Conservation (phyloP, 2,113 vertebrate species). For the Xiphophorus hellerii region DNA sequence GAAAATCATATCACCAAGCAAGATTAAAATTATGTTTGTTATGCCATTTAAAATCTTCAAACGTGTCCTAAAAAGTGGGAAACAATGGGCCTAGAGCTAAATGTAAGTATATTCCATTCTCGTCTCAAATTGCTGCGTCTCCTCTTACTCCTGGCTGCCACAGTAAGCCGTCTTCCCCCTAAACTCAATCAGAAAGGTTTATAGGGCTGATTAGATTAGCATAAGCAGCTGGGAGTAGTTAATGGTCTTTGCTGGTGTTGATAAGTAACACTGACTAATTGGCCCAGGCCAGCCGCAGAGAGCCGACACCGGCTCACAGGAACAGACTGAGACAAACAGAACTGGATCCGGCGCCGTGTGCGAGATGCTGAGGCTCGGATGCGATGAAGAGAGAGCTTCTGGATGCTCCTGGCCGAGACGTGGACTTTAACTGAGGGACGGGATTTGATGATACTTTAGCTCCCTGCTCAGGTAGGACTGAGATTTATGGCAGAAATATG, state of each 20-base stretch:
- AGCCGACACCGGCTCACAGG: constrained; percentile 15
- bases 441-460: not conserved
- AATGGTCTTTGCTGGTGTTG: constrained; percentile 71
- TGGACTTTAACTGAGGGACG: constrained; percentile 8
- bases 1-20: not conserved
- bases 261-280: constrained; percentile 66
- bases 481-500: not conserved
- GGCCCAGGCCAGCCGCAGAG: constrained; percentile 17
- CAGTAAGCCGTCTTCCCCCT: not conserved
- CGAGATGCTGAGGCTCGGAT: constrained; percentile 5
- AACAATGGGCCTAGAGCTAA: not conserved
- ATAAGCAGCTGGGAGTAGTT: constrained; percentile 66
- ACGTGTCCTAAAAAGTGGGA: too few relatives aligned
- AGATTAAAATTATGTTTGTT: not conserved
- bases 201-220: constrained; percentile 68
- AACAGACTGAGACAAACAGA: constrained; percentile 8
- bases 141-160: not conserved
- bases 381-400: not conserved
- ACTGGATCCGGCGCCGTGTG: not conserved
- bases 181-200: constrained; percentile 67
- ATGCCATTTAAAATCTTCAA: too few relatives aligned
- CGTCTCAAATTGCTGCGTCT: not conserved
- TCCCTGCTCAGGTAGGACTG: constrained; percentile 35
- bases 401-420: not conserved
- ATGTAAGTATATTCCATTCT: not conserved